Percentiles rank a stretch among this genome's conserved stretches.
Conservation (phyloP, 2,888 invertebrate genomes). For the Reticulitermes lucifugus region DNA sequence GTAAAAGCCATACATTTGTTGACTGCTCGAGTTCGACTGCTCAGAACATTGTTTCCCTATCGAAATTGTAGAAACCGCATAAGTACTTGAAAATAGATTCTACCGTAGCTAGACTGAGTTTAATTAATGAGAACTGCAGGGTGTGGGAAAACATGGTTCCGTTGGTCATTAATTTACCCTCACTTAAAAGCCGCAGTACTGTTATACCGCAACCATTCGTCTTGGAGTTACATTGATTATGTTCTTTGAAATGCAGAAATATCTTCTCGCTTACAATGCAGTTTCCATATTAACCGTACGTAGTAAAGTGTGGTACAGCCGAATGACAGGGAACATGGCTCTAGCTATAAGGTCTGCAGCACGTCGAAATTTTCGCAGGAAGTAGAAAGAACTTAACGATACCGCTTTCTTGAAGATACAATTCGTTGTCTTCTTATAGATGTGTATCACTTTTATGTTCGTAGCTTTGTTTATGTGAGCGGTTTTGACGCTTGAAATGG, state of each 20-base stretch:
- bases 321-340: background rate
- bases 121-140: slow-evolving; percentile 34
- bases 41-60: slow-evolving; percentile 1
- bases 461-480: too few relatives aligned
- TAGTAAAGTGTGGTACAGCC: background rate
- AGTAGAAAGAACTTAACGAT: background rate
- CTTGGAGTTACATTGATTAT: slow-evolving; percentile 25
- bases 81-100: slow-evolving; percentile 20
- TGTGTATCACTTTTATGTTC: too few relatives aligned
- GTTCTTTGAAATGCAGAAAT: slow-evolving; percentile 21
- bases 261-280: background rate
- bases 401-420: background rate
- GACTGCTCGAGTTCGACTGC: background rate
- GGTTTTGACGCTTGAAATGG: too few relatives aligned
- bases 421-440: background rate
- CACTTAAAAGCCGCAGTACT: slow-evolving; percentile 19
- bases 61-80: background rate
- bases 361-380: background rate
- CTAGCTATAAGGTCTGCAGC: background rate
- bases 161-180: slow-evolving; percentile 37
- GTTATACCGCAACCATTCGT: slow-evolving; percentile 12
- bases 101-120: background rate
- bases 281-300: slow-evolving; percentile 13
- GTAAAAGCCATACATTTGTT: background rate
- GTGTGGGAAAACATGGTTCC: slow-evolving; percentile 35